Evolutionary conservation across 2,888 invertebrate genomes (phyloP).

Genomic region (Bombyx huttoni): DNA sequence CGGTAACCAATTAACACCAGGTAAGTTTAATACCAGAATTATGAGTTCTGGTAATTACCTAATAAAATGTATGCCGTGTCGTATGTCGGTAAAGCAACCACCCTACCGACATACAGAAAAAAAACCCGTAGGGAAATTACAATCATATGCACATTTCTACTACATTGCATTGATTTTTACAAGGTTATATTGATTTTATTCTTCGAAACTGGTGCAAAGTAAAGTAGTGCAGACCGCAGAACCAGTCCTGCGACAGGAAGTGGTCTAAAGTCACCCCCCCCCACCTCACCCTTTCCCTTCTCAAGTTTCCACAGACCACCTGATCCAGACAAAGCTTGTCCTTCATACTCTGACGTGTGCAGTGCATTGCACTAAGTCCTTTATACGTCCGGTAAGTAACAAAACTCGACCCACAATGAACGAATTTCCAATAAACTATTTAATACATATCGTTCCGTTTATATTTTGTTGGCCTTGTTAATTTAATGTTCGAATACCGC

Average conservation of each 20-base stretch:
- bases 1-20: too few species aligned
- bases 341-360: conserved; percentile 61
- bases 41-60: too few species aligned
- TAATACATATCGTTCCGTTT: neutral
- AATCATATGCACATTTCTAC: too few species aligned
- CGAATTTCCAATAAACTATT: neutral
- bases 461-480: neutral
- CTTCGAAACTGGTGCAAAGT: conserved; percentile 63
- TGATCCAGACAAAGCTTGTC: conserved; percentile 69
- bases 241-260: conserved; percentile 68
- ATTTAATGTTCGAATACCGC: neutral
- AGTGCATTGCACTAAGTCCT: conserved; percentile 65
- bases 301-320: conserved; percentile 39
- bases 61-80: too few species aligned
- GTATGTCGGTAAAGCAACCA: too few species aligned
- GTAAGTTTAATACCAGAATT: too few species aligned
- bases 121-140: too few species aligned
- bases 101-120: too few species aligned
- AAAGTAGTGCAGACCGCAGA: conserved; percentile 63
- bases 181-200: neutral
- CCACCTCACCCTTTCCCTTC: conserved; percentile 15
- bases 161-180: too few species aligned
- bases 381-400: conserved; percentile 54
- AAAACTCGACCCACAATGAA: conserved; percentile 8
- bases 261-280: conserved; percentile 45